These are phyloP conservation scores for Tenthredo livida DNA, from an alignment of 2,888 invertebrate species.

Conservation along the genomic window DNA sequence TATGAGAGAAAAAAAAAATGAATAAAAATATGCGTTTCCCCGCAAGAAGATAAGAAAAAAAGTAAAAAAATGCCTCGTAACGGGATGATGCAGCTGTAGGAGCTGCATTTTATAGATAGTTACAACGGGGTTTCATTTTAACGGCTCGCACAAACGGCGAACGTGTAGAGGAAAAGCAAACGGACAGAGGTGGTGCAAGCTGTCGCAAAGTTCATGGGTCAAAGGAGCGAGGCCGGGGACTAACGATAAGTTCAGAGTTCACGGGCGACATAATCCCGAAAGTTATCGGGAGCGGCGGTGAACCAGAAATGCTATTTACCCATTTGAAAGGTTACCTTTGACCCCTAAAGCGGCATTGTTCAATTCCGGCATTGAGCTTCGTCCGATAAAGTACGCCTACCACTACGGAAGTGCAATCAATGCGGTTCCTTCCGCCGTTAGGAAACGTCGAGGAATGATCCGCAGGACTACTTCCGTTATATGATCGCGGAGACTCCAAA, in stretches of 20 bases:
- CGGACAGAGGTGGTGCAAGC: conserved; percentile 32
- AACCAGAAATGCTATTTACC: conserved; percentile 42
- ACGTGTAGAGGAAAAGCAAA: conserved; percentile 38
- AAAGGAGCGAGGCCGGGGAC: conserved; percentile 41
- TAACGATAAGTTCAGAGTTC: conserved; percentile 50
- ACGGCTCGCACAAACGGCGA: conserved; percentile 35
- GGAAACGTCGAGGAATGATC: conserved; percentile 12
- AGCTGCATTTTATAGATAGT: conserved; percentile 49
- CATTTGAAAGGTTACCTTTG: conserved; percentile 43
- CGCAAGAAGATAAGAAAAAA: background rate
- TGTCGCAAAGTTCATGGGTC: conserved; percentile 49
- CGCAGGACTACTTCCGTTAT: background rate
- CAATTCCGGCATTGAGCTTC: conserved; percentile 30
- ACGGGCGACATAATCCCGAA: conserved; percentile 46
- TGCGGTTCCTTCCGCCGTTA: conserved; percentile 19
- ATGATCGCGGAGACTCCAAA: background rate
- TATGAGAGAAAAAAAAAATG: background rate
- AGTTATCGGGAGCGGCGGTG: conserved; percentile 42
- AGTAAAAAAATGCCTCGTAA: conserved; percentile 20
- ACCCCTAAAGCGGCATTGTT: conserved; percentile 40
- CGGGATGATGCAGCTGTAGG: conserved; percentile 43
- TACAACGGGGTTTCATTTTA: conserved; percentile 47
- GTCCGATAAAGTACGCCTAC: conserved; percentile 23
- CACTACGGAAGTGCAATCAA: conserved; percentile 42
- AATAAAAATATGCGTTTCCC: background rate